Conservation (phyloP, 2,797 vertebrate species). For the Apodemus agrarius region DNA sequence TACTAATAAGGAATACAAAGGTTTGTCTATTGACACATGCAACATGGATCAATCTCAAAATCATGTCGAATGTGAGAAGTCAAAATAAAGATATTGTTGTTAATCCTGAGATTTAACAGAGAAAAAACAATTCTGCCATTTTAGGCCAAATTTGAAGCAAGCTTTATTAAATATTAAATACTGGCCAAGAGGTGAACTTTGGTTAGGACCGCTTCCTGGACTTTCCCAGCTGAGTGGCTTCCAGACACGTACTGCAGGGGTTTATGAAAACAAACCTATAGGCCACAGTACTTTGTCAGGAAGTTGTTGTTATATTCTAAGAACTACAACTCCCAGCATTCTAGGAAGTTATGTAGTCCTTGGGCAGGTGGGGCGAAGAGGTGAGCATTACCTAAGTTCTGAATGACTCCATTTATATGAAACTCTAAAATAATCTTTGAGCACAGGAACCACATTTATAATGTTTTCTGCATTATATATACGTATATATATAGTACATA, state of each 20-base stretch:
- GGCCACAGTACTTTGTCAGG: neutral
- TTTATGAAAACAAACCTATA: neutral
- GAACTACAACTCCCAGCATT: neutral
- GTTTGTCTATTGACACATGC: neutral
- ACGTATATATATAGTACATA: neutral
- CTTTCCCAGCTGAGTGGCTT: neutral
- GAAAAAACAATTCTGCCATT: neutral
- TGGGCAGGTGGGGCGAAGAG: neutral
- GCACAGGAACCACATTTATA: neutral
- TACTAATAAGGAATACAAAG: neutral
- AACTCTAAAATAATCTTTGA: slow-evolving; percentile 9
- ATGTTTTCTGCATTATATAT: neutral
- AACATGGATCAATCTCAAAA: neutral
- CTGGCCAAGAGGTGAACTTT: neutral
- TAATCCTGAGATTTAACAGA: neutral
- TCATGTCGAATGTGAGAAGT: slow-evolving; percentile 21
- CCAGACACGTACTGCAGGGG: neutral
- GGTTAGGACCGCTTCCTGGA: neutral
- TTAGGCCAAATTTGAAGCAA: neutral
- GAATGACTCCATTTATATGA: neutral
- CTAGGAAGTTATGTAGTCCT: neutral
- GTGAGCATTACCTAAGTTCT: neutral
- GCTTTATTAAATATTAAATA: neutral
- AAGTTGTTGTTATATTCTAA: neutral
- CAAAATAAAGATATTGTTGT: neutral